Evolutionary conservation across 2,797 vertebrate species (phyloP), one percentile per base, ranked within the genome.

Genomic region (Sebastes taczanowskii): DNA sequence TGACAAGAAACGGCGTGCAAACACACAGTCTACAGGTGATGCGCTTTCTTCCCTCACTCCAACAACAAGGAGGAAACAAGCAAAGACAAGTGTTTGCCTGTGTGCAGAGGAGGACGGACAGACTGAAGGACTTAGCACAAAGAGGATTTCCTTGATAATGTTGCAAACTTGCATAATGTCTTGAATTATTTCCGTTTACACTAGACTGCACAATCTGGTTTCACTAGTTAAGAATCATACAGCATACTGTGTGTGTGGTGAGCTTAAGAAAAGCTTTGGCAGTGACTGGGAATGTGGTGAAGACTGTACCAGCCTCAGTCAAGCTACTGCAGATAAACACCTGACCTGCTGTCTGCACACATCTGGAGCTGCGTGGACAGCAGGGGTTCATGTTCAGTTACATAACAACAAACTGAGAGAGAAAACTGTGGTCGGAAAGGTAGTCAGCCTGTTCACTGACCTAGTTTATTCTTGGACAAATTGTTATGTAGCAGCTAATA

Each of bases 1-100:
- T 46, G 46, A 86, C 52, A 55, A 34, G 71, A 83, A 84, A 46
- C 53, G 72, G 82, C 74, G 53, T 59, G 52, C 49, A 80, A 87
- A 76, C 16, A 53, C 34, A 42, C 11, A 46, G 55, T 27, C 64
- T 46, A 42, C 42, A 32, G 58, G 61, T 18, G 7, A 53, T 68
- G 25, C 3, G 35, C 38, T 49, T 77, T 74, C 67, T 66, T 5
- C 3, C 52, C 4, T 58, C 38, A 30, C 46, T 77, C 38, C 25
- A 23, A 65, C 52, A 60, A 56, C 30, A 52, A 77, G 7, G 22
- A 30, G 29, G 34, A 78, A 80, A 84, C 63, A 69, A 82, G 77
- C 56, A 67, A 81, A 84, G 78, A 72, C 38, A 53, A 64, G 32
- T 46, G 74, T 83, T 73, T 66, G 71, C 46, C 22, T 73, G 77